These are phyloP conservation scores for Fabriciana adippe DNA, from an alignment of 2,888 invertebrate species.

Conservation along the genomic window DNA sequence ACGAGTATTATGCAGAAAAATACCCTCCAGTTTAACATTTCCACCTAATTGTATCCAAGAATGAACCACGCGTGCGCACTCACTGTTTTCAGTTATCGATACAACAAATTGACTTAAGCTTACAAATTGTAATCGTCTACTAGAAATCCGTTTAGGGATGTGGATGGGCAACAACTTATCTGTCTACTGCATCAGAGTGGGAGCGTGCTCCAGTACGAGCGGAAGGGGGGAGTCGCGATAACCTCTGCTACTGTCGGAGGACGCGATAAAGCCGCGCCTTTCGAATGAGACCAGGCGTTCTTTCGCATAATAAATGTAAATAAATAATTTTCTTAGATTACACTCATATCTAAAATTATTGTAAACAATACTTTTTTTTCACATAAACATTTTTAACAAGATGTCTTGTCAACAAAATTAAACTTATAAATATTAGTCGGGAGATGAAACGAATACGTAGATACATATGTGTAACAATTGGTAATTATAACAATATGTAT, in stretches of 20 bases:
- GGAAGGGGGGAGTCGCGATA: conserved; percentile 64
- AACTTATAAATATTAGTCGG: no score
- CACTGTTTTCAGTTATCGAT: conserved; percentile 30
- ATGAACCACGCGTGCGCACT: conserved; percentile 26
- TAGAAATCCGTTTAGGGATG: conserved; percentile 47
- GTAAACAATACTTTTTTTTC: not conserved
- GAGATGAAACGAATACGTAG: no score
- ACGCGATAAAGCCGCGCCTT: conserved; percentile 67
- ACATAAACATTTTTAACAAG: no score
- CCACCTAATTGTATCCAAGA: conserved; percentile 64
- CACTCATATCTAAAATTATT: not conserved
- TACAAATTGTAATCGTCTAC: conserved; percentile 9
- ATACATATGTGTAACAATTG: no score
- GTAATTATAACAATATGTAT: no score
- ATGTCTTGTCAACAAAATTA: no score
- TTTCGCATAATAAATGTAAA: conserved; percentile 49
- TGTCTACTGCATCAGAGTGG: conserved; percentile 64
- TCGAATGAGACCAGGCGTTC: conserved; percentile 71
- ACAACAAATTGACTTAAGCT: conserved; percentile 4
- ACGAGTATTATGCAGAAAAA: conserved; percentile 63
- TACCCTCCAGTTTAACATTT: conserved; percentile 73
- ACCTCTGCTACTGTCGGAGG: conserved; percentile 71
- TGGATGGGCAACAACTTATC: conserved; percentile 63
- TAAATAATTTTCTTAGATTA: not conserved
- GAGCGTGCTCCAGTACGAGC: conserved; percentile 51